These are phyloP conservation scores for Sminthurinus signatus DNA, from an alignment of 1,140 invertebrate genomes.

Conservation along the genomic window DNA sequence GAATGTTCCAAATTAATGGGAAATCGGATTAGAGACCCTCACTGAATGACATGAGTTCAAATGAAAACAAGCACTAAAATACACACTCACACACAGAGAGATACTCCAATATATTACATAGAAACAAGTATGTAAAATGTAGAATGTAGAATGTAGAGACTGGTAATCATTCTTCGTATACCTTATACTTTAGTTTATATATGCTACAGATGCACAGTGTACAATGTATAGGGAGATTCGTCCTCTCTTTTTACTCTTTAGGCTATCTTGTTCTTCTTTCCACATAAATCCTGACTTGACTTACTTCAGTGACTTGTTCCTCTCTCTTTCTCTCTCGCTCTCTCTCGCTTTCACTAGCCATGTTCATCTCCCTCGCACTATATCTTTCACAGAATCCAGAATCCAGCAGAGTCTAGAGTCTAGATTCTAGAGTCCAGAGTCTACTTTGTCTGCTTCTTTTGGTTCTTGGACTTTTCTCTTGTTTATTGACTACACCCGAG, in stretches of 20 bases:
- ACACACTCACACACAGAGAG: not conserved
- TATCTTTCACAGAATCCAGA: not conserved
- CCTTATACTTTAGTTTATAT: not conserved
- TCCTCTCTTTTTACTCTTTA: no score
- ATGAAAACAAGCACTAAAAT: conserved; percentile 25
- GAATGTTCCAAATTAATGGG: conserved; percentile 31
- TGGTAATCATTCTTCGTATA: not conserved
- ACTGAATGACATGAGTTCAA: conserved; percentile 22
- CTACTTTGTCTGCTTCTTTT: not conserved
- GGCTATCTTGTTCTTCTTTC: no score
- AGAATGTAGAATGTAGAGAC: not conserved
- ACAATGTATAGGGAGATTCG: no score
- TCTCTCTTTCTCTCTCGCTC: no score
- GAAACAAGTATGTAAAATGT: not conserved
- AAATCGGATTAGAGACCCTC: conserved; percentile 27
- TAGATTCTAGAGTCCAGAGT: not conserved
- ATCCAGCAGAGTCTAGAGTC: no score
- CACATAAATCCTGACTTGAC: no score
- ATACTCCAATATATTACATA: not conserved
- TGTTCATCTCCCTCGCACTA: not conserved
- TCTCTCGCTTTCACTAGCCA: no score
- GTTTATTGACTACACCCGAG: not conserved
- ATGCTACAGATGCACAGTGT: not conserved
- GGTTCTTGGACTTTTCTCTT: no score
- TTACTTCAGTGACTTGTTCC: no score